Percentiles rank a stretch among this genome's conserved stretches.
Conservation (phyloP, 2,888 invertebrate species). For the Cepaea hortensis region DNA sequence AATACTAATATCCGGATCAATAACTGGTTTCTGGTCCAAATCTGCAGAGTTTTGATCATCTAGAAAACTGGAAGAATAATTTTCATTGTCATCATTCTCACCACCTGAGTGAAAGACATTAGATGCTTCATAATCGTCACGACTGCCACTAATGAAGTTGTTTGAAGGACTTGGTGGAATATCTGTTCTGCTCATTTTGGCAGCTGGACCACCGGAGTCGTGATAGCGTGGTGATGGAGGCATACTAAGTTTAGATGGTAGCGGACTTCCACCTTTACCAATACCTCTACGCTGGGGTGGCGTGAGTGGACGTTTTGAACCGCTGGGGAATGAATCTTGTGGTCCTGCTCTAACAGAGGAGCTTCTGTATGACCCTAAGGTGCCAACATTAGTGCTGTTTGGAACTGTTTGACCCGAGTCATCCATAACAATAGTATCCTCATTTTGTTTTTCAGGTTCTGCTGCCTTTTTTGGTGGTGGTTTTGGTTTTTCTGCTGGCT, state of each 20-base stretch:
- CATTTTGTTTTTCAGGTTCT: slow-evolving; percentile 46
- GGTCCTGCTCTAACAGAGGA: slow-evolving; percentile 20
- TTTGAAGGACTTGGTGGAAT: slow-evolving; percentile 41
- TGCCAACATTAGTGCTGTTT: slow-evolving; percentile 51
- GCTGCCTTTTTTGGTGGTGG: slow-evolving; percentile 44
- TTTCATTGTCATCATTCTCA: slow-evolving; percentile 42
- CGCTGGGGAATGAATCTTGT: slow-evolving; percentile 34
- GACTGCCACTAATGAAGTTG: slow-evolving; percentile 13
- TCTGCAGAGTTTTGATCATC: slow-evolving; percentile 46
- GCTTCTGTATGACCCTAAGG: slow-evolving; percentile 42
- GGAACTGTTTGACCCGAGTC: slow-evolving; percentile 49
- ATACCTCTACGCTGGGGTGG: slow-evolving; percentile 33
- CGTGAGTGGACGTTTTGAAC: slow-evolving; percentile 44
- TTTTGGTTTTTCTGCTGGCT: slow-evolving; percentile 51
- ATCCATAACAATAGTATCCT: slow-evolving; percentile 34
- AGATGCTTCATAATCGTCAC: slow-evolving; percentile 40
- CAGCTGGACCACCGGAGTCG: slow-evolving; percentile 42
- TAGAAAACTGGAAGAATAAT: slow-evolving; percentile 43
- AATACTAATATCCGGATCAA: slow-evolving; percentile 50
- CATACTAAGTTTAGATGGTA: slow-evolving; percentile 30
- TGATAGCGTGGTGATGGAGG: slow-evolving; percentile 45
- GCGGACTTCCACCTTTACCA: slow-evolving; percentile 25
- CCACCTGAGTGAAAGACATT: slow-evolving; percentile 49
- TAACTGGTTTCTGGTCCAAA: slow-evolving; percentile 47
- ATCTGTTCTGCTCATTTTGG: slow-evolving; percentile 42